Percentiles rank a stretch among this genome's conserved stretches.
Conservation (phyloP, 2,888 invertebrate species). For the Drosophila merina region DNA sequence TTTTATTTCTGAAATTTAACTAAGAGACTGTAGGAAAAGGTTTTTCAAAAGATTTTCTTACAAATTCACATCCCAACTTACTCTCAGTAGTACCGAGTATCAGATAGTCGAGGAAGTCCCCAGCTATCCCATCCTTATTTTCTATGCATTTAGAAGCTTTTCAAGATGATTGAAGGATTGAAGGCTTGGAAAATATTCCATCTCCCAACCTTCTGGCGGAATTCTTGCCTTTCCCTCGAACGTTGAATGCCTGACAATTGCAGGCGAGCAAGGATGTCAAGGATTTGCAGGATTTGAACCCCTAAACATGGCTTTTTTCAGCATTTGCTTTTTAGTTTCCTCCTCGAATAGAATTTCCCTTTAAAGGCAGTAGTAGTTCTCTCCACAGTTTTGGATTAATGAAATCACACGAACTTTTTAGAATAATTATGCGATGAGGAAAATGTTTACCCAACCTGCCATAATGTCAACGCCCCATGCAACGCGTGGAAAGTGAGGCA, state of each 20-base stretch:
- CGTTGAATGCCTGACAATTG: constrained; percentile 11
- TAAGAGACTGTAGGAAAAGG: too few relatives aligned
- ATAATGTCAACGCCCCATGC: constrained; percentile 54
- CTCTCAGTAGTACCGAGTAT: background rate
- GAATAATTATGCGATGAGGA: constrained; percentile 36
- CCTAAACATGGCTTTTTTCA: background rate
- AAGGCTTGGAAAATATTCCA: constrained; percentile 21
- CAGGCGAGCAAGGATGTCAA: constrained; percentile 5
- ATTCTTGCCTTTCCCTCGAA: constrained; percentile 4
- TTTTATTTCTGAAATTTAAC: too few relatives aligned
- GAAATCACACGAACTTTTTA: constrained; percentile 13
- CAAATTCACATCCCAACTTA: too few relatives aligned
- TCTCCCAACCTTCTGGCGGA: constrained; percentile 2
- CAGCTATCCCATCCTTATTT: background rate
- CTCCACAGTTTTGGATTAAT: constrained; percentile 4
- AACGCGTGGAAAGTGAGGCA: constrained; percentile 55
- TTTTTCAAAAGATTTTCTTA: too few relatives aligned
- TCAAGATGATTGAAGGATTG: constrained; percentile 33
- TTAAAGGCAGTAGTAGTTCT: background rate
- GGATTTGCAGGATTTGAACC: constrained; percentile 8
- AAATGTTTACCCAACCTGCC: constrained; percentile 43
- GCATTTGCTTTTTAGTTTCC: background rate
- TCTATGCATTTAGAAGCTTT: background rate
- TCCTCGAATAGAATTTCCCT: background rate
- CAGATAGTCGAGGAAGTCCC: background rate